Evolutionary conservation across 64 coral and sea anemone genomes (phyloP).

Genomic region (Actinia tenebrosa): DNA sequence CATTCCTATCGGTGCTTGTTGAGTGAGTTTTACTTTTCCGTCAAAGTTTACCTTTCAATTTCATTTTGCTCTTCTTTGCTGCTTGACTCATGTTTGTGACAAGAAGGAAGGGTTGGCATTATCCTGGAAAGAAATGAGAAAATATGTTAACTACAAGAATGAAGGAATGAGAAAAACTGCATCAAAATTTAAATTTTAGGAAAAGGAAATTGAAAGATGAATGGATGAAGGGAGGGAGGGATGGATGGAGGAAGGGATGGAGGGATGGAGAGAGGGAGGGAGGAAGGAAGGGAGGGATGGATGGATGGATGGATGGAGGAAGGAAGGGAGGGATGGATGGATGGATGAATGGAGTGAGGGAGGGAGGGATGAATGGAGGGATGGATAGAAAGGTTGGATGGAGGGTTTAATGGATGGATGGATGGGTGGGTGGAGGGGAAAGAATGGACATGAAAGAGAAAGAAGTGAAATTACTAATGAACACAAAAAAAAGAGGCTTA

Average conservation of each 20-base stretch:
- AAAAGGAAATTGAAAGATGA: neutral
- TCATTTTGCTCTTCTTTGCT: neutral
- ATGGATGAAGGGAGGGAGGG: neutral
- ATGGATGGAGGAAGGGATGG: too few species aligned
- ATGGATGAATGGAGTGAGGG: neutral
- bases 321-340: neutral
- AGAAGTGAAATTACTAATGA: neutral
- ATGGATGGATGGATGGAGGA: too few species aligned
- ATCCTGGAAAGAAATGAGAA: neutral
- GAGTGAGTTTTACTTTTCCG: neutral
- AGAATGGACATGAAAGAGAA: neutral
- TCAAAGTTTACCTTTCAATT: neutral
- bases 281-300: too few species aligned
- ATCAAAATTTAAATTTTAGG: too few species aligned
- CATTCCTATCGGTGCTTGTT: too few species aligned
- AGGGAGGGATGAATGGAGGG: neutral
- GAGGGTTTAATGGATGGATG: neutral
- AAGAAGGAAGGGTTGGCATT: conserved; percentile 12
- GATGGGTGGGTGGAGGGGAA: neutral
- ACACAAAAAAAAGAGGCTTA: neutral
- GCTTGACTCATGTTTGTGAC: neutral
- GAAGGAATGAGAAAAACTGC: too few species aligned
- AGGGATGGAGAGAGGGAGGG: too few species aligned
- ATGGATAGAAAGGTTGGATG: neutral
- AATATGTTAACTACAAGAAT: too few species aligned